Evolutionary conservation across 2,113 vertebrate species (phyloP), one percentile per base, ranked within the genome.

Genomic region (Pseudopipra pipra): DNA sequence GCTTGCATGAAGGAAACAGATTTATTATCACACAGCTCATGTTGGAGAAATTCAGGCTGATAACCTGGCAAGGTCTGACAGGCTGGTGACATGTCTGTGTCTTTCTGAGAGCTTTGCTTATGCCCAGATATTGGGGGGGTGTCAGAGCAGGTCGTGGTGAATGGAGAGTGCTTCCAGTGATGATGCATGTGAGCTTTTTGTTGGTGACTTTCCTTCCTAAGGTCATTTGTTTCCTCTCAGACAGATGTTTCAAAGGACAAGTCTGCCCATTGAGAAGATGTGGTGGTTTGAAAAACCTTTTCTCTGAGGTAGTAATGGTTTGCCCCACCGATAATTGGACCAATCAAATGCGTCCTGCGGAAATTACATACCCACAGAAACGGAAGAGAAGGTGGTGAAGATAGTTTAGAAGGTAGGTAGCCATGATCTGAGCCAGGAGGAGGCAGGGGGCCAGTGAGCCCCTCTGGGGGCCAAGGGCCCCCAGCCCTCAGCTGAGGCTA

Each of bases 101-200:
- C 22, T 72, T 85, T n/a, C 19, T 11, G 18, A 55, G 46, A 71
- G 25, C 33, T 85, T 51, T 80, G 46, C 16, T 76, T 59, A 21
- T 1, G 1, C 4, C 1, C 19, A 31, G 22, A 10, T 35, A 37
- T 9, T 18, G 35, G 33, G 20, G 18, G 25, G 25, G 19, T 4
- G 2, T 41, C 78, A 75, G 31, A 75, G 52, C 25, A 72, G 33
- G 14, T 23, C 0, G 0, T 37, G 35, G 43, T 52, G 52, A 17
- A 81, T 43, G 16, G 19, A 67, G 16, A 37, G 16, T 76, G 46
- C 15, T 66, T 71, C 22, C 52, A 68, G 27, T 23, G 30, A 25
- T 28, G 44, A 14, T 14, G 8, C 39, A 59, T n/a, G 14, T 59
- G 58, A 62, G 16, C 4, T 62, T 76, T 77, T 28, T 52, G 11